phyloP scores from a whole-genome alignment of 2,888 invertebrate species.

The Drosophila subsilvestris region DNA sequence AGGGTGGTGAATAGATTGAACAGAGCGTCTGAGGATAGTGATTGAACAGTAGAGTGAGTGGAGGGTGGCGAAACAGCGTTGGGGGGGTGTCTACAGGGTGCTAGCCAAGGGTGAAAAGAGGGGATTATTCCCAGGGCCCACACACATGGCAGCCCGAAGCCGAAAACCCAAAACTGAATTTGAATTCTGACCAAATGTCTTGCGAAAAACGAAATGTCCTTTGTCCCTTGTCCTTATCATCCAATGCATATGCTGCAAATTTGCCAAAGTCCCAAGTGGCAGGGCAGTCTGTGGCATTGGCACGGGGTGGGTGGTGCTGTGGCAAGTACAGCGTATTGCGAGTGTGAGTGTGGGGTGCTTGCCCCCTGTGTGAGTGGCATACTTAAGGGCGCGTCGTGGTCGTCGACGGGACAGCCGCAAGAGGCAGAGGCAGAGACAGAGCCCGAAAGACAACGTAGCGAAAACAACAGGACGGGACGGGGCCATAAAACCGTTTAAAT shows the following conservation, averaged over 20 bases:
- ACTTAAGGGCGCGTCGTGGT: slow-evolving; percentile 76
- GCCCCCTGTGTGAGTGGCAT: slow-evolving; percentile 62
- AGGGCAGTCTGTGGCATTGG: slow-evolving; percentile 21
- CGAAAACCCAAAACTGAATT: slow-evolving; percentile 61
- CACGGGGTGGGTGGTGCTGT: slow-evolving; percentile 12
- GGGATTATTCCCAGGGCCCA: not conserved
- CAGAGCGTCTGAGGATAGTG: not conserved
- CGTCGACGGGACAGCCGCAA: slow-evolving; percentile 35
- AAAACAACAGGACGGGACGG: slow-evolving; percentile 77
- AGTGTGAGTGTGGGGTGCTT: not conserved
- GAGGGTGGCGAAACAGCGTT: not conserved
- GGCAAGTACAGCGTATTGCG: not conserved
- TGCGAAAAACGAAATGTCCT: slow-evolving; percentile 67
- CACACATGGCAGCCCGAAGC: slow-evolving; percentile 38
- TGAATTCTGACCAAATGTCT: slow-evolving; percentile 80
- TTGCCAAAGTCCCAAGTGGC: slow-evolving; percentile 55
- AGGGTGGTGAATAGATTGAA: no score
- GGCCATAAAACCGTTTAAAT: slow-evolving; percentile 80
- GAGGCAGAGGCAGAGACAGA: slow-evolving; percentile 23
- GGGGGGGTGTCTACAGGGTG: not conserved
- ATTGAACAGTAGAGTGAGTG: not conserved
- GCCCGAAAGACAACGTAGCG: slow-evolving; percentile 45
- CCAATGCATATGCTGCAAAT: slow-evolving; percentile 79
- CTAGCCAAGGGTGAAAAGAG: not conserved
- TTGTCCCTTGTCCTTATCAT: slow-evolving; percentile 39